phyloP scores from a whole-genome alignment of 2,888 invertebrate species.

The Temnothorax unifasciatus region DNA sequence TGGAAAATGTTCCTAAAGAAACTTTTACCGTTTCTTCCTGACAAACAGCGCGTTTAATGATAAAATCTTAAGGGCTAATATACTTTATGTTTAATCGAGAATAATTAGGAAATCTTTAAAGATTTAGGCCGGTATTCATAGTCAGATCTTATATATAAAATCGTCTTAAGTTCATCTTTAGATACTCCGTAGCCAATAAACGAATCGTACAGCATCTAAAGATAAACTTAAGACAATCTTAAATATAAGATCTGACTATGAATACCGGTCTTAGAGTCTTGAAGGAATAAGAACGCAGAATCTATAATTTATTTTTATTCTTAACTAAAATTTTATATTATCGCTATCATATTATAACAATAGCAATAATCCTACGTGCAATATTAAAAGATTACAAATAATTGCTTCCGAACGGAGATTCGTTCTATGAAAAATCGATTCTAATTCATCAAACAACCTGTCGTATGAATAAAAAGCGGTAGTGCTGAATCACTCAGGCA shows the following conservation, averaged over 20 bases:
- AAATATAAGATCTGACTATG: too few species aligned
- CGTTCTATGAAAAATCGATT: conserved; percentile 20
- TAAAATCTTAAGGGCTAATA: conserved; percentile 11
- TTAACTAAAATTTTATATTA: conserved; percentile 3
- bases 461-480: conserved; percentile 9
- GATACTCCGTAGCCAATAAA: too few species aligned
- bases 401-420: not conserved
- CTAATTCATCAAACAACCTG: conserved; percentile 30
- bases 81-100: not conserved
- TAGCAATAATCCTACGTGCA: not conserved
- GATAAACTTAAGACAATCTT: too few species aligned
- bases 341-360: not conserved
- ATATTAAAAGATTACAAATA: conserved; percentile 1
- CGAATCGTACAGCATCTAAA: too few species aligned
- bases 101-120: not conserved
- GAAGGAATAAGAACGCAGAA: not conserved
- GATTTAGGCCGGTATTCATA: not conserved
- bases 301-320: not conserved
- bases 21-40: conserved; percentile 27
- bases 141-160: too few species aligned
- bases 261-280: not conserved
- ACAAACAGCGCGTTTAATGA: conserved; percentile 26
- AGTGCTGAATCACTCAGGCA: not conserved
- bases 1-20: conserved; percentile 11
- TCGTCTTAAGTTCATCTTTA: too few species aligned